A percentile compares a stretch with the other conserved stretches of the same genome.
These are phyloP conservation scores for Drosophila formosana DNA, from an alignment of 2,888 invertebrate species.

Conservation along the genomic window DNA sequence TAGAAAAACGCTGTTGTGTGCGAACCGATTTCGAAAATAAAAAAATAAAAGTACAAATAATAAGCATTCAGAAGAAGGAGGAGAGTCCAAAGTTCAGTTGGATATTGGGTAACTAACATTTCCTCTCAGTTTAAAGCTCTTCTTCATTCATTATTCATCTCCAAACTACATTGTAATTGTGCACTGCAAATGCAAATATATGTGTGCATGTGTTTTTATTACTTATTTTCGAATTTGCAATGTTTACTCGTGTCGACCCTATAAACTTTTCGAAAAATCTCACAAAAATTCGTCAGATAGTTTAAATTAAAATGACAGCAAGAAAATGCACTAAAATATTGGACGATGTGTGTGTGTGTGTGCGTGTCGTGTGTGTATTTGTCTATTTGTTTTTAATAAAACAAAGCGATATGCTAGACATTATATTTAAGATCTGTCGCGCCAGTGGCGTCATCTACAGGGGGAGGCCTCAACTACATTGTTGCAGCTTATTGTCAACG, in stretches of 20 bases:
- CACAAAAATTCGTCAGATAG: conserved; percentile 48
- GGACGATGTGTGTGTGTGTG: conserved; percentile 11
- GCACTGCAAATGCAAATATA: neutral
- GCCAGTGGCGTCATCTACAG: conserved; percentile 36
- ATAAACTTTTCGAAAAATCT: conserved; percentile 26
- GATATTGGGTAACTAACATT: conserved; percentile 39
- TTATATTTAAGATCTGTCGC: conserved; percentile 28
- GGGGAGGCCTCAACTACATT: conserved; percentile 2
- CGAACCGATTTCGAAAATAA: conserved; percentile 7
- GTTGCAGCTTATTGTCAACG: neutral
- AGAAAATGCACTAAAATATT: conserved; percentile 50
- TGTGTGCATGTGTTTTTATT: neutral
- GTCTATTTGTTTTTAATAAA: conserved; percentile 57
- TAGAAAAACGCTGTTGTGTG: conserved; percentile 45
- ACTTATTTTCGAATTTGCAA: conserved; percentile 29
- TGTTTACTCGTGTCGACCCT: conserved; percentile 33
- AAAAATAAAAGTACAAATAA: neutral
- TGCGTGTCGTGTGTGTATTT: conserved; percentile 23
- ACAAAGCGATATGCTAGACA: conserved; percentile 39
- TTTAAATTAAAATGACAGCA: conserved; percentile 60
- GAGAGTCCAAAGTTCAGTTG: conserved; percentile 37
- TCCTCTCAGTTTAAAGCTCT: conserved; percentile 31
- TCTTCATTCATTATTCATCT: conserved; percentile 33
- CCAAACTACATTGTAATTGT: conserved; percentile 9
- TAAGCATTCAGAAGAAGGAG: conserved; percentile 12